Percentiles rank a stretch among this genome's conserved stretches.
Evolutionary conservation across 2,888 invertebrate species (phyloP).

Genomic region (Leptinotarsa juncta): DNA sequence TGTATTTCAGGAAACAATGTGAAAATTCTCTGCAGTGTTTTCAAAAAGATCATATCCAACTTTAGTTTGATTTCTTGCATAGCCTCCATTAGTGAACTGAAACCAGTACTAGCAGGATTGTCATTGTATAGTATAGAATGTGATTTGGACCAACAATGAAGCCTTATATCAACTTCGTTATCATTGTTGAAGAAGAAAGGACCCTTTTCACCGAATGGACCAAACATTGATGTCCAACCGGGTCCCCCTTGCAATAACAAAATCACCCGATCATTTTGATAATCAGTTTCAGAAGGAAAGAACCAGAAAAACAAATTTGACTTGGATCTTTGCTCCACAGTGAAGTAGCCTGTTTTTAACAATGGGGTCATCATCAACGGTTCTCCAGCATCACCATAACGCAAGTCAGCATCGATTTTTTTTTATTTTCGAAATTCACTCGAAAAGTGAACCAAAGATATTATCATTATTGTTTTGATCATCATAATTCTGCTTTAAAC

Average conservation of each 20-base stretch:
- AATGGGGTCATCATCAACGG: constrained; percentile 83
- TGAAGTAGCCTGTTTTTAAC: constrained; percentile 82
- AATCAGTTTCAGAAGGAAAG: constrained; percentile 77
- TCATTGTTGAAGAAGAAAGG: constrained; percentile 67
- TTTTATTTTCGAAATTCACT: constrained; percentile 45
- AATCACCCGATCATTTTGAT: constrained; percentile 75
- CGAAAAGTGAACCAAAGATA: neutral
- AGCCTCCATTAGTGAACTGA: constrained; percentile 87
- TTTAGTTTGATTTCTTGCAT: constrained; percentile 81
- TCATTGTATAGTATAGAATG: constrained; percentile 90
- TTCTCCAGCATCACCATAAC: constrained; percentile 64
- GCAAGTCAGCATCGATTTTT: constrained; percentile 38
- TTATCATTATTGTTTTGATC: neutral
- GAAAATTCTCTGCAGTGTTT: constrained; percentile 84
- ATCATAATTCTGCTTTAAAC: neutral
- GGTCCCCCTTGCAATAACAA: constrained; percentile 91
- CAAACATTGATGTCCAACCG: constrained; percentile 82
- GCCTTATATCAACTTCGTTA: constrained; percentile 68
- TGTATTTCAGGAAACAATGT: constrained; percentile 82
- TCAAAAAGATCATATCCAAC: constrained; percentile 84
- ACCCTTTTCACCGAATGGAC: constrained; percentile 87
- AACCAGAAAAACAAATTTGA: constrained; percentile 95
- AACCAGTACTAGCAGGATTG: constrained; percentile 89
- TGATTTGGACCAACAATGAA: constrained; percentile 83
- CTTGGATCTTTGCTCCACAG: constrained; percentile 80